Base-by-base conservation (phyloP, 2,888 invertebrate species). In the Heliconius charithonia region DNA sequence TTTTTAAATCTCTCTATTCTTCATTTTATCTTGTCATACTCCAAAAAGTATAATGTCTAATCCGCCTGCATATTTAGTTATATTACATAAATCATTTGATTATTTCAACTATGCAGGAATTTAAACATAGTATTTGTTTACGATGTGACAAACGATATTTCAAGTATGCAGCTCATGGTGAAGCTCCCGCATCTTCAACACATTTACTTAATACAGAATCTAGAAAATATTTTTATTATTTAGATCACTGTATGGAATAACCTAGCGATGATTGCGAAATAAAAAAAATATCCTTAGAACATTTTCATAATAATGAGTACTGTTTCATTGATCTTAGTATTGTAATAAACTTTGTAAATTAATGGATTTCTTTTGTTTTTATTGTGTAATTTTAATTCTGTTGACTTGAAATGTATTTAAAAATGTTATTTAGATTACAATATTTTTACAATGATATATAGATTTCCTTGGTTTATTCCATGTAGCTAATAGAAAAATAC, bases 91-190 rank as follows among this genome's bases (percentile, higher is more conserved):
- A 76, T 79, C 76, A 70, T 76, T 69, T 13, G 25, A 66, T 76
- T 29, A 79, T 73, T 69, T 29, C 37, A 76, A 71, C 25, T 71
- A 76, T 76, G 51, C 67, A 56, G 73, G 56, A 56, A 79, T 66
- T 75, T 45, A 69, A 16, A 45, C 27, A 32, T 66, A 66, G 59
- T 67, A 74, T 76, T 80, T 66, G 73, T 56, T 76, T 59, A 51
- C 70, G 72, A 81, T 75, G 69, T 75, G 76, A 77, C 71, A 67
- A 67, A 80, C 78, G 62, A 22, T 71, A 80, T 76, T 67, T 62
- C 13, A 29, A 73, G 77, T 80, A 81, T 80, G 71, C 72, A 79
- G 80, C 75, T 79, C 80, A 79, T 32, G 75, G 66, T 25, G 62
- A 45, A 41, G 51, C 25, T 80, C 81, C 81, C 81, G 81, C 80